Evolutionary conservation across 2,113 vertebrate species (phyloP), one percentile per base, ranked within the genome.

Genomic region (Anguilla rostrata): DNA sequence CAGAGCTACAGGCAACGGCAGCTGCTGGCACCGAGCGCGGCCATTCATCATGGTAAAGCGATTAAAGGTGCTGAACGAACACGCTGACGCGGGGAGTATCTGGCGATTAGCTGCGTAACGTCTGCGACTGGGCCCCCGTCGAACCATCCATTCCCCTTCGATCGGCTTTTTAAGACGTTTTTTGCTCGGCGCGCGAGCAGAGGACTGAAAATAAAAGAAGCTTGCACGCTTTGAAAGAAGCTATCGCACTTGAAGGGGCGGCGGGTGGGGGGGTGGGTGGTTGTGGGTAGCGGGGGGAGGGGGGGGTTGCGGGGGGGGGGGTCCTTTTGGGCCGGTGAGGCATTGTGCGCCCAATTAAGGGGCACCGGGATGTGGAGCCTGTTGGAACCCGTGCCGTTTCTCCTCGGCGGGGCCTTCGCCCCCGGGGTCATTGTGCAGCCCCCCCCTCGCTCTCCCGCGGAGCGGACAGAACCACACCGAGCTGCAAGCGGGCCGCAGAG

Each of bases 41-140:
- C 88, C 90, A 94, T 95, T 94, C 89, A 93, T 95, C 94, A 94
- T 56, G 82, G 90, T 88, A 91, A 92, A 91, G 88, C 88, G 90
- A 91, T 93, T 93, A 91, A 91, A 92, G 88, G 87, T 88, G 88
- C 41, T 89, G 84, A 90, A 91, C 91, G 89, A 88, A 91, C 89
- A 91, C 92, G 94, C 93, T 92, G 94, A 93, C 39, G 12, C n/a
- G 0, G 87, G 83, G 84, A 87, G 92, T 53, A 53, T 93, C 80
- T 86, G 88, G 87, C 57, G 87, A 93, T 93, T 90, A 92, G 89
- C 90, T 90, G 89, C 83, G 84, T 92, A 90, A 86, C 89, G 86
- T 88, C 63, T 71, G 83, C 86, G 86, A 90, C 86, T 2, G 14
- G 66, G 46, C 22, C 29, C 46, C 78, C 34, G 66, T 53, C 29